A percentile compares a stretch with the other conserved stretches of the same genome.
Conservation (phyloP, 2,797 vertebrate genomes). For the Oreochromis grahami region DNA sequence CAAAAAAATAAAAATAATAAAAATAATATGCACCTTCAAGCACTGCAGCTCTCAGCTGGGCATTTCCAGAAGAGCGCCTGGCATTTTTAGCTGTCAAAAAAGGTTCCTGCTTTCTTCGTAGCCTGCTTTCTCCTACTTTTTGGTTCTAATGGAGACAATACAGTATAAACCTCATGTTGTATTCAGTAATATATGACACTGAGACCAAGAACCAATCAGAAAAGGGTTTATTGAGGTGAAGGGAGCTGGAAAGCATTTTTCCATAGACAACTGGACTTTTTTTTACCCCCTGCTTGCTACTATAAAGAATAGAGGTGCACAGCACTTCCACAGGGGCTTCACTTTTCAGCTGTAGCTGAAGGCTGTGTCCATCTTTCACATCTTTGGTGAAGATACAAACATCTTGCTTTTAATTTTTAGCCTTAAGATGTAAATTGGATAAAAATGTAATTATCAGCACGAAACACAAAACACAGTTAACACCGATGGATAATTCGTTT, state of each 20-base stretch:
- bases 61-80: neutral
- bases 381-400: neutral
- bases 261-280: neutral
- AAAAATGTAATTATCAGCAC: neutral
- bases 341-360: neutral
- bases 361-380: neutral
- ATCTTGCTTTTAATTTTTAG: neutral
- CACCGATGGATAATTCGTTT: neutral
- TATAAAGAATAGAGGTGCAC: neutral
- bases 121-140: neutral
- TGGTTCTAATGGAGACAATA: neutral
- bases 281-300: neutral
- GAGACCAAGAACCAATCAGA: neutral
- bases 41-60: neutral
- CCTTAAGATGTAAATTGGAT: neutral
- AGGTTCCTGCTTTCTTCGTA: fast-evolving
- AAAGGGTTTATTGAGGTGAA: neutral
- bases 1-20: neutral
- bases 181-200: neutral
- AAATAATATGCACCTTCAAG: neutral
- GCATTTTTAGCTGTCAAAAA: neutral
- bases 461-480: fast-evolving
- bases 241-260: neutral
- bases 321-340: neutral
- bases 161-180: neutral